Conservation (phyloP, 1,140 invertebrate species). For the Conopomorpha cramerella region DNA sequence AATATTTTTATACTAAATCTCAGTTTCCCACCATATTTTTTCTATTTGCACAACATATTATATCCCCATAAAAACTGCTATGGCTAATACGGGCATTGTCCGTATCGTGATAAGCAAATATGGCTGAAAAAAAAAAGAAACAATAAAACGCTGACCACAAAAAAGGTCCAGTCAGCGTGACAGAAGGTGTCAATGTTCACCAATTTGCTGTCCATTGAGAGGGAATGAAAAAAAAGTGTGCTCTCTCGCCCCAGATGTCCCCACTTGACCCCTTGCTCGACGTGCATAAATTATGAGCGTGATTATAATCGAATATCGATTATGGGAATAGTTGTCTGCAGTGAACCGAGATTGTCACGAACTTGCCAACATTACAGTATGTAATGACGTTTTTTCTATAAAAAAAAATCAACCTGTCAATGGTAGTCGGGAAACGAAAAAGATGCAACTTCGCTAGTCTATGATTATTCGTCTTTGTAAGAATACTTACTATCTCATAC, state of each 20-base stretch:
- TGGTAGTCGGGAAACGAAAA: too few species aligned
- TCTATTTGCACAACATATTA: not conserved
- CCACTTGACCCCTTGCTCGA: conserved; percentile 41
- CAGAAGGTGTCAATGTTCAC: conserved; percentile 50
- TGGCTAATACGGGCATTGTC: conserved; percentile 25
- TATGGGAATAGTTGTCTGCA: too few species aligned
- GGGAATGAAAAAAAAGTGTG: not conserved
- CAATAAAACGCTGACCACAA: conserved; percentile 12
- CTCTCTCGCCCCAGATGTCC: conserved; percentile 12
- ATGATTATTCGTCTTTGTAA: too few species aligned
- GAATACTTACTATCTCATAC: too few species aligned
- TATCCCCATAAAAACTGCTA: conserved; percentile 1
- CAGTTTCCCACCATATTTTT: too few species aligned
- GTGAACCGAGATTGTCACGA: too few species aligned
- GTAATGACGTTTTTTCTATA: too few species aligned
- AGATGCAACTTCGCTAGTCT: too few species aligned
- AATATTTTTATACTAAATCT: too few species aligned
- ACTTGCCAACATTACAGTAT: too few species aligned
- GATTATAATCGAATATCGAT: conserved; percentile 31
- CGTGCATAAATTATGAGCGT: conserved; percentile 52
- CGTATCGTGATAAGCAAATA: conserved; percentile 13
- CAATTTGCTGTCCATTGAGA: conserved; percentile 41
- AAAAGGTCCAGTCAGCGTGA: conserved; percentile 19
- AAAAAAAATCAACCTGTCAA: too few species aligned
- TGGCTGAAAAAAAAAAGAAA: conserved; percentile 5